phyloP scores from a whole-genome alignment of 2,113 vertebrate species.

The Eupsittula cactorum region DNA sequence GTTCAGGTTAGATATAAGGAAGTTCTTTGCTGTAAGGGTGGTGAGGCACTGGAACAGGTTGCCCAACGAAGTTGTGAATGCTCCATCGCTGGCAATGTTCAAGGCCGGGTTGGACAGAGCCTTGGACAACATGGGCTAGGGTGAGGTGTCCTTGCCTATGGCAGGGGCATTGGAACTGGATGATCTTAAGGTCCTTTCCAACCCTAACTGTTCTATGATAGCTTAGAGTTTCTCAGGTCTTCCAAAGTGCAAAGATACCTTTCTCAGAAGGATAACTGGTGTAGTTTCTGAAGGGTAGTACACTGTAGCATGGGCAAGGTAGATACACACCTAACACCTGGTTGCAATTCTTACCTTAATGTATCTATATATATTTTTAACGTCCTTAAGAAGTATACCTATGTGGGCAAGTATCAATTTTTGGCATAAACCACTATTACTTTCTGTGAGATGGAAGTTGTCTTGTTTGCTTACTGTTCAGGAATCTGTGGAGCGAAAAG shows the following conservation, averaged over 20 bases:
- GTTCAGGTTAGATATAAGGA: not conserved
- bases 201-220: not conserved
- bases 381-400: not conserved
- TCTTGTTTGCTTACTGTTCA: not conserved
- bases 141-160: not conserved
- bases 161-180: not conserved
- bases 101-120: not conserved
- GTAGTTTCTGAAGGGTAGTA: not conserved
- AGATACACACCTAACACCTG: not conserved
- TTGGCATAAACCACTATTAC: not conserved
- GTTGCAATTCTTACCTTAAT: not conserved
- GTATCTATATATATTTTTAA: not conserved
- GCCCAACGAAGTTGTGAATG: not conserved
- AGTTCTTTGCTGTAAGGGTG: not conserved
- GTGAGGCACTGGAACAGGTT: not conserved
- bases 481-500: not conserved
- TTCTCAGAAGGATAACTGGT: not conserved
- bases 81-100: not conserved
- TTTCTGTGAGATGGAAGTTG: not conserved
- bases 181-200: not conserved
- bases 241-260: not conserved
- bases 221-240: not conserved
- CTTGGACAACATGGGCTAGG: not conserved
- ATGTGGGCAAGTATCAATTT: not conserved
- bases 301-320: not conserved